Evolutionary conservation across 1,140 invertebrate species (phyloP), one percentile per base, ranked within the genome.

Genomic region (Conopomorpha cramerella): DNA sequence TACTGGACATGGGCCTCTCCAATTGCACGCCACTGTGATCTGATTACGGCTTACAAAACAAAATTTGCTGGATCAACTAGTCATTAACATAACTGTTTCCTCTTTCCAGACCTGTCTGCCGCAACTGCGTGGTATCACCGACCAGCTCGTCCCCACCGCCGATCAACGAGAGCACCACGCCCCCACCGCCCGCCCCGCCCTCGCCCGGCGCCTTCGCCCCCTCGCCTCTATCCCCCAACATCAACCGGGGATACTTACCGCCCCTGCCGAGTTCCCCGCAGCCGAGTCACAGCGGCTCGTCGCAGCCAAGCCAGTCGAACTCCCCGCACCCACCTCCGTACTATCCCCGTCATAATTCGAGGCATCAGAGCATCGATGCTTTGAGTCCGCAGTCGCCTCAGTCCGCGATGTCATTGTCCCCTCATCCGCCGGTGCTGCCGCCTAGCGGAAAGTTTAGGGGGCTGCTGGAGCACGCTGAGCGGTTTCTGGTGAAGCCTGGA

Each of bases 31-130:
- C n/a, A n/a, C n/a, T n/a, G n/a, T n/a, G n/a, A n/a, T n/a, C n/a
- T n/a, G n/a, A n/a, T n/a, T n/a, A n/a, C n/a, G n/a, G n/a, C n/a
- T n/a, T n/a, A n/a, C n/a, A n/a, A n/a, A n/a, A n/a, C n/a, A n/a
- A n/a, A n/a, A n/a, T n/a, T n/a, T n/a, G n/a, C n/a, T n/a, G n/a
- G n/a, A n/a, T n/a, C n/a, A n/a, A n/a, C n/a, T n/a, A n/a, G n/a
- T n/a, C n/a, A n/a, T n/a, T n/a, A n/a, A n/a, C n/a, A n/a, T n/a
- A 12, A 19, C 10, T 25, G 11, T 42, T 38, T 39, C 35, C 59
- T 57, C 47, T 47, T 81, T 82, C 34, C 79, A 86, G 84, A 56
- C 80, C 83, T 25, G 82, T 86, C 39, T 82, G 71, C 58, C 64
- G 74, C 43, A 80, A 67, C 72, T 79, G 73, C 71, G 79, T 67